Percentiles rank a stretch among this genome's conserved stretches.
phyloP scores from a whole-genome alignment of 2,113 vertebrate species.

The Pongo pygmaeus region DNA sequence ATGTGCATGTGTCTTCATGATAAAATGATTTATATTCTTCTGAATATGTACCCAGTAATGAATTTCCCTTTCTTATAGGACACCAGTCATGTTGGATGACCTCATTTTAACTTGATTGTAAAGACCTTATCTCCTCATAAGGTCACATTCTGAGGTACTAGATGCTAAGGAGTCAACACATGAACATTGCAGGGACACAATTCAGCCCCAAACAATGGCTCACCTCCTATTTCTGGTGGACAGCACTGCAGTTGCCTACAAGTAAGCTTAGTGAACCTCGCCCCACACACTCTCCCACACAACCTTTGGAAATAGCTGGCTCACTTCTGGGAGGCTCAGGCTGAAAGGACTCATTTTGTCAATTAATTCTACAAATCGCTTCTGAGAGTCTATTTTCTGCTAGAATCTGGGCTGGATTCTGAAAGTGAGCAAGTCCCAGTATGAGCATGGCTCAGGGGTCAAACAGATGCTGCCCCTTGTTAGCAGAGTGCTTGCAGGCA shows the following conservation, averaged over 20 bases:
- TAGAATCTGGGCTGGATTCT: neutral
- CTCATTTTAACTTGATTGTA: neutral
- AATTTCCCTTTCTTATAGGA: too few relatives aligned
- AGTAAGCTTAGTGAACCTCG: neutral
- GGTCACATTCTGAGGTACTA: neutral
- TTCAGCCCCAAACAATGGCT: accelerated
- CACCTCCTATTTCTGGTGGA: neutral
- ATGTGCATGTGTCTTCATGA: too few relatives aligned
- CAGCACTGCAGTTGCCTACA: accelerated
- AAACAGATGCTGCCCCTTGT: accelerated
- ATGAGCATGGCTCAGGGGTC: neutral
- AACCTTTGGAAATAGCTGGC: neutral
- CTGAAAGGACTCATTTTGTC: too few relatives aligned
- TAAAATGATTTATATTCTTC: too few relatives aligned
- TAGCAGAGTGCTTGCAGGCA: neutral
- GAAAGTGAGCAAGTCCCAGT: neutral
- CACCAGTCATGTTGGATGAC: neutral
- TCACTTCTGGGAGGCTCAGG: neutral
- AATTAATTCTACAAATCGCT: neutral
- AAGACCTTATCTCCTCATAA: neutral
- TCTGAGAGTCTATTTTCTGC: neutral
- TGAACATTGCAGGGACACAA: neutral
- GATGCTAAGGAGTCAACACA: neutral
- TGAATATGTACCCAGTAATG: too few relatives aligned
- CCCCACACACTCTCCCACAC: neutral